These are phyloP conservation scores for Drosophila murphyi DNA, from an alignment of 1,140 invertebrate species.

Conservation along the genomic window DNA sequence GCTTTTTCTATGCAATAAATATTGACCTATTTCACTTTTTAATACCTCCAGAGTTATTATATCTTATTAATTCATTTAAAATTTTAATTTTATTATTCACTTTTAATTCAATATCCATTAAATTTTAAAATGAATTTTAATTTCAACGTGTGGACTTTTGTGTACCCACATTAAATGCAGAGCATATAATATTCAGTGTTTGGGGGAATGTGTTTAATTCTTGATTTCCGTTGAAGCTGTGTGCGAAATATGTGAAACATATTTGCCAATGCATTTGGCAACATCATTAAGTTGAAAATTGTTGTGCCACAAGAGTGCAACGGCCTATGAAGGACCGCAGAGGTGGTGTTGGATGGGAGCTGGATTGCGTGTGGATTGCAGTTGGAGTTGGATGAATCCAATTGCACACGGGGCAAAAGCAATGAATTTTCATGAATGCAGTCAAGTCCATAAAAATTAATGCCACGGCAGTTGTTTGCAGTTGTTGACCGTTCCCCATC, in stretches of 20 bases:
- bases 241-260: slow-evolving; percentile 63
- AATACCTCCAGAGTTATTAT: not conserved
- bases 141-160: no score
- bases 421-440: slow-evolving; percentile 82
- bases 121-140: no score
- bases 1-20: no score
- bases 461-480: slow-evolving; percentile 74
- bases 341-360: slow-evolving; percentile 4
- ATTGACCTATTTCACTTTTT: no score
- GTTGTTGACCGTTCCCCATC: slow-evolving; percentile 27
- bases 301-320: slow-evolving; percentile 66
- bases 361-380: slow-evolving; percentile 5
- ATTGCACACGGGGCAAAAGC: slow-evolving; percentile 42
- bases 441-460: slow-evolving; percentile 82
- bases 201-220: not conserved
- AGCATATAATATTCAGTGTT: slow-evolving; percentile 5
- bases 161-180: not conserved
- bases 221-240: slow-evolving; percentile 25
- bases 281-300: slow-evolving; percentile 80
- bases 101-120: no score
- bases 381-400: not conserved
- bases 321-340: slow-evolving; percentile 70
- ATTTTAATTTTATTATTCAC: no score
- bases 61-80: no score
- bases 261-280: slow-evolving; percentile 79